Base-by-base conservation (phyloP, 2,113 vertebrate genomes). In the Pipa parva region DNA sequence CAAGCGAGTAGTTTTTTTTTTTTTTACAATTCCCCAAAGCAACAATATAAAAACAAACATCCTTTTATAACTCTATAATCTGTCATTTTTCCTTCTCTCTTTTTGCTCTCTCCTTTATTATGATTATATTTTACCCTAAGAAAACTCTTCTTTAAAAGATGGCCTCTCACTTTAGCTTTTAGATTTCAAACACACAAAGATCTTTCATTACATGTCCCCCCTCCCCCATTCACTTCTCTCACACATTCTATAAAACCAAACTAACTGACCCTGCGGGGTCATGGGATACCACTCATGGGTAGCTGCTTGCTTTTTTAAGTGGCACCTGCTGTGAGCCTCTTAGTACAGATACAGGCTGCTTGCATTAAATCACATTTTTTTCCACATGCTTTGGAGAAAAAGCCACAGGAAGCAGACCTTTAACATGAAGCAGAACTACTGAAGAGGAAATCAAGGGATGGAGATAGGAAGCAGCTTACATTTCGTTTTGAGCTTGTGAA, bases 281-380 rank as follows among this genome's bases (percentile, higher is more conserved):
- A 80, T 75, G 74, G 77, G 77, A 78, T 79, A 81, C 74, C 73
- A 76, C 57, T 74, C 60, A 57, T 9, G 64, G 20, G 42, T 71
- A 74, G 71, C 29, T 7, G 60, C 72, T 79, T 50, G 6, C 3
- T 75, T 75, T 72, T 70, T 58, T 55, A 71, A 73, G 65, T 81
- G 80, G 73, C 79, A 85, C 78, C 81, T 81, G 83, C 80, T 85
- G 76, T 59, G 79, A 75, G 45, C n/a, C 68, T 80, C 63, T 79
- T 70, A 13, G 1, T 68, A 73, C 75, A 82, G 79, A 79, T 57
- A 74, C 71, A 33, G 52, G 71, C 64, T 22, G 45, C 75, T 81
- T 74, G 71, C 65, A 82, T 76, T 75, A 80, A 81, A 81, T 79
- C 78, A 65, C 67, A 76, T 76, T 76, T 79, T 77, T 83, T 80